Percentiles rank a stretch among this genome's conserved stretches.
phyloP scores from a whole-genome alignment of 2,888 invertebrate genomes.

The Sesia apiformis region DNA sequence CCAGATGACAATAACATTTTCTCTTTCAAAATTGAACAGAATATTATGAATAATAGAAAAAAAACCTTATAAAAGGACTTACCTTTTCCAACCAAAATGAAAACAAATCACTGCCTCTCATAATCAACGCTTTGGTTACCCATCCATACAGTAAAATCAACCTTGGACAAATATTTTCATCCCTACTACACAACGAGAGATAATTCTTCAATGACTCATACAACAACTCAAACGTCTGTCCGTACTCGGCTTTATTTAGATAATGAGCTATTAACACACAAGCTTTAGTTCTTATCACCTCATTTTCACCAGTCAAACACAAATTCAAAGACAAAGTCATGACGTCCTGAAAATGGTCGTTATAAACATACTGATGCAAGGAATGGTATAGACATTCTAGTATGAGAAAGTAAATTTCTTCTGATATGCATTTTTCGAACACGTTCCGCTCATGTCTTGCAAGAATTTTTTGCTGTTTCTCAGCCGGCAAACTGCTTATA shows the following conservation, averaged over 20 bases:
- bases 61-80: constrained; percentile 5
- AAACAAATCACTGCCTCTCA: constrained; percentile 51
- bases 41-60: constrained; percentile 1
- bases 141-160: constrained; percentile 53
- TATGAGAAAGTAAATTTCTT: constrained; percentile 45
- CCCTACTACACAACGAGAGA: constrained; percentile 26
- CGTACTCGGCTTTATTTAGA: constrained; percentile 71
- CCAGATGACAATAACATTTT: too few species aligned
- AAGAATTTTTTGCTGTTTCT: constrained; percentile 41
- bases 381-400: constrained; percentile 70
- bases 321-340: constrained; percentile 41
- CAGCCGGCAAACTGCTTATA: constrained; percentile 38
- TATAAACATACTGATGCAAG: constrained; percentile 46
- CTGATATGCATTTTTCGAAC: constrained; percentile 29
- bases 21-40: too few species aligned
- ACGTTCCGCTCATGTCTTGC: constrained; percentile 34
- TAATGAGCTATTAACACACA: constrained; percentile 72
- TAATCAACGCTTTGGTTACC: constrained; percentile 51
- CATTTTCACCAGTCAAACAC: constrained; percentile 39
- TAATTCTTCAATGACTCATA: constrained; percentile 43
- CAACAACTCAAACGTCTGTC: constrained; percentile 46
- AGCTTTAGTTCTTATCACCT: constrained; percentile 44
- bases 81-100: constrained; percentile 61
- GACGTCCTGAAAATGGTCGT: constrained; percentile 39
- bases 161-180: constrained; percentile 28